Evolutionary conservation across 2,113 vertebrate genomes (phyloP), one percentile per base, ranked within the genome.

Genomic region (Synodontis membranacea): DNA sequence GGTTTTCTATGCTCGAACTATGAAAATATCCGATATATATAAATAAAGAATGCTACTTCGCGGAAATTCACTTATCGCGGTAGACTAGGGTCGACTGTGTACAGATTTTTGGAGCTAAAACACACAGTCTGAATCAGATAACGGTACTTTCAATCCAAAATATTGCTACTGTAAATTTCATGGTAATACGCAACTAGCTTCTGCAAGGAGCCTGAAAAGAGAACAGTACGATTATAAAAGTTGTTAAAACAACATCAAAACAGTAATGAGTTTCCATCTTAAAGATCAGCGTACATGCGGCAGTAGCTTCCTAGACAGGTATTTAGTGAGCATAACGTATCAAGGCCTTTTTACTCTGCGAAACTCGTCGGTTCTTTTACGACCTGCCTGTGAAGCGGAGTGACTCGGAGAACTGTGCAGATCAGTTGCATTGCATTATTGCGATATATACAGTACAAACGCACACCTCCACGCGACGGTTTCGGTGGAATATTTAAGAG

Each of bases 351-450:
- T 52, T 52, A 8, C n/a, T 19, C 46, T 48, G 14, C 31, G 5
- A 15, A 50, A 48, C 5, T 48, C 12, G 10, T 39, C 2, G 5
- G 14, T 50, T 66, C 10, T 34, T 82, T 15, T 5, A 7, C 58
- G 42, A 12, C 80, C 15, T 15, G 50, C 8, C 66, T 54, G 31
- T 15, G 48, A 52, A 68, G 48, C 44, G 37, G 23, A 42, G 25
- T 21, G 14, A 2, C 46, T 37, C 62, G 42, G 11, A 62, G 25
- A 75, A n/a, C 70, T 72, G 21, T 75, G 37, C 28, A 44, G 25
- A 84, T 84, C 25, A 37, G 46, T 60, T 85, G 58, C 44, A 60
- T 31, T 64, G 58, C n/a, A 50, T 39, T 79, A 46, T 64, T 85
- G 28, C 31, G 21, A 42, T 50, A 48, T 48, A 64, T 64, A 75